Evolutionary conservation across 2,888 invertebrate species (phyloP).

Genomic region (Eupithecia abbreviata): DNA sequence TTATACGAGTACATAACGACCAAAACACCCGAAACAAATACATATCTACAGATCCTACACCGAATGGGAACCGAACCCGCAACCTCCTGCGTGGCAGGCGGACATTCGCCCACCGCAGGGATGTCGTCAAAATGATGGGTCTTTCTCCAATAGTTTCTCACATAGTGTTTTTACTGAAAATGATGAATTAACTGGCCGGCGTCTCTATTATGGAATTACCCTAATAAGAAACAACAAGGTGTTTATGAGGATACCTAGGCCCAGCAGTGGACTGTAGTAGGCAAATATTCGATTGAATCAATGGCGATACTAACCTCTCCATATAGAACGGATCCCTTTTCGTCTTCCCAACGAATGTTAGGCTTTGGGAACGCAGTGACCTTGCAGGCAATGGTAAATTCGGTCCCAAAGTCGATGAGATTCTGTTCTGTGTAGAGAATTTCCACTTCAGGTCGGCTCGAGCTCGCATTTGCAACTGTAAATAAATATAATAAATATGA

Average conservation of each 20-base stretch:
- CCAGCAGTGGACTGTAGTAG: neutral
- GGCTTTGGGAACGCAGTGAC: conserved; percentile 63
- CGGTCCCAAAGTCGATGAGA: conserved; percentile 52
- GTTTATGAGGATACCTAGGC: neutral
- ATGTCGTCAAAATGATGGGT: too few species aligned
- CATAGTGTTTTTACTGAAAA: too few species aligned
- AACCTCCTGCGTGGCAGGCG: too few species aligned
- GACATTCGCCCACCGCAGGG: too few species aligned
- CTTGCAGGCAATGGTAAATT: conserved; percentile 62
- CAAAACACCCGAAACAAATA: too few species aligned
- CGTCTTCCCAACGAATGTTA: conserved; percentile 62
- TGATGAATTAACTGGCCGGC: too few species aligned
- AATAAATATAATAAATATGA: conserved; percentile 1
- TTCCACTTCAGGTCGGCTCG: conserved; percentile 51
- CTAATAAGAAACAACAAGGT: neutral
- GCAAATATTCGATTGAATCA: neutral
- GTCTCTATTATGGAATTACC: too few species aligned
- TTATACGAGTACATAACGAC: too few species aligned
- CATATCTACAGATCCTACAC: too few species aligned
- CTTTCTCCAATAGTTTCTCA: too few species aligned
- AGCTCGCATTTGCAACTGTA: conserved; percentile 43
- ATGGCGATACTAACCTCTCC: neutral
- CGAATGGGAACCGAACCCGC: too few species aligned
- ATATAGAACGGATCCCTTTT: conserved; percentile 31
- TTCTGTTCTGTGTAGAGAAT: conserved; percentile 52